Conservation (phyloP, 2,797 vertebrate genomes). For the Phrynocephalus guinanensis region DNA sequence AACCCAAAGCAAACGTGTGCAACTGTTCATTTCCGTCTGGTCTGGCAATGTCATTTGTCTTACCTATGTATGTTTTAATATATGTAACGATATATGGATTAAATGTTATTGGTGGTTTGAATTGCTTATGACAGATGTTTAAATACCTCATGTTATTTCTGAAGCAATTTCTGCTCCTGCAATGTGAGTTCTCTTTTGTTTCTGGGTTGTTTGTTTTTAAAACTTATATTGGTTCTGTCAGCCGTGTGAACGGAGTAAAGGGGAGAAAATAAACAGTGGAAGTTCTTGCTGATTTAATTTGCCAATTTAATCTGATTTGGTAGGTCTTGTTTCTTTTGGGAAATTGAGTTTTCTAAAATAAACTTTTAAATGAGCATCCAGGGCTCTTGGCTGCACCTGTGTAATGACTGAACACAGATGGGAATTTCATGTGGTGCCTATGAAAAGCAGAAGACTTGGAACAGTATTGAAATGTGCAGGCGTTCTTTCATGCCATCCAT, state of each 20-base stretch:
- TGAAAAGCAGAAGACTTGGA: no score
- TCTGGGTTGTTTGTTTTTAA: neutral
- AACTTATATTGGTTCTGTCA: neutral
- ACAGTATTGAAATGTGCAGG: neutral
- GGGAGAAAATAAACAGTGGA: neutral
- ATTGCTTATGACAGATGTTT: neutral
- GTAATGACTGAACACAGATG: neutral
- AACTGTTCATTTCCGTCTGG: no score
- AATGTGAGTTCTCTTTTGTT: neutral
- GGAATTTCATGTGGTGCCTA: neutral
- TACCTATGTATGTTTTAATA: no score
- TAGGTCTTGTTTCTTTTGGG: conserved; percentile 20
- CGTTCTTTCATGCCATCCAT: neutral
- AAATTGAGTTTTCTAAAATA: neutral
- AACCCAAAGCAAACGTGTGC: no score
- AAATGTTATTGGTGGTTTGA: no score
- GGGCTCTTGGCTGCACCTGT: neutral
- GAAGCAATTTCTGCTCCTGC: neutral
- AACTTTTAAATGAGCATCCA: conserved; percentile 17
- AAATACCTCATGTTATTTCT: neutral
- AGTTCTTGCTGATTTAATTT: neutral
- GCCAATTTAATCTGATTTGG: neutral
- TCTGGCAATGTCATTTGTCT: no score
- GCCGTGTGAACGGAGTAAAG: neutral
- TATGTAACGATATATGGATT: no score